Conservation (phyloP, 23 tunicate species). For the Halocynthia aurantium region DNA sequence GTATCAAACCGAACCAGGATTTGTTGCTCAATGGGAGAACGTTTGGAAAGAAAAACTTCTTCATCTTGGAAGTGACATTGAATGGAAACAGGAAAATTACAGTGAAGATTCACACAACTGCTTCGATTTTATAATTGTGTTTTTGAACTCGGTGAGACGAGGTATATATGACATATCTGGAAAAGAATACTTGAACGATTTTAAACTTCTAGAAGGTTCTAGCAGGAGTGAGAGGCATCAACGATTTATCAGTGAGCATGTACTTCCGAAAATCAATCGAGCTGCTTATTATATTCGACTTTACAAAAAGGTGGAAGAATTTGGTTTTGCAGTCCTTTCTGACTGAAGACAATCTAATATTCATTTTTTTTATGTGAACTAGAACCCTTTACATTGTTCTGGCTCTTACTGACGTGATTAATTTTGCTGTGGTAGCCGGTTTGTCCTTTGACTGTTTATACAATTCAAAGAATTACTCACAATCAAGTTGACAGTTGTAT, state of each 20-base stretch:
- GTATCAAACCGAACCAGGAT: background rate
- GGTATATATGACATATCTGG: background rate
- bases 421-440: background rate
- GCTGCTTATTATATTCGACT: background rate
- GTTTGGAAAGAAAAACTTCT: background rate
- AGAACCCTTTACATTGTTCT: too few relatives aligned
- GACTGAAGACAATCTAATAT: background rate
- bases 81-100: background rate
- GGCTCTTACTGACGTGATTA: background rate
- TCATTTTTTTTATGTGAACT: too few relatives aligned
- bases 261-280: conserved; percentile 2
- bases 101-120: conserved; percentile 17
- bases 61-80: background rate
- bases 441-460: too few relatives aligned
- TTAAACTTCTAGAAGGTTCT: background rate
- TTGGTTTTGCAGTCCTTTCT: background rate
- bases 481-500: too few relatives aligned
- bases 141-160: background rate
- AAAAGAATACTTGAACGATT: background rate
- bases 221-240: background rate
- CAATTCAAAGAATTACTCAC: too few relatives aligned
- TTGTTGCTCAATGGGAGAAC: background rate
- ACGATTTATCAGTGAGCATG: conserved; percentile 1
- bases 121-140: conserved; percentile 14
- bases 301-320: background rate